Percentiles rank a stretch among this genome's conserved stretches.
phyloP scores from a whole-genome alignment of 2,797 vertebrate genomes.

The Acipenser oxyrinchus region DNA sequence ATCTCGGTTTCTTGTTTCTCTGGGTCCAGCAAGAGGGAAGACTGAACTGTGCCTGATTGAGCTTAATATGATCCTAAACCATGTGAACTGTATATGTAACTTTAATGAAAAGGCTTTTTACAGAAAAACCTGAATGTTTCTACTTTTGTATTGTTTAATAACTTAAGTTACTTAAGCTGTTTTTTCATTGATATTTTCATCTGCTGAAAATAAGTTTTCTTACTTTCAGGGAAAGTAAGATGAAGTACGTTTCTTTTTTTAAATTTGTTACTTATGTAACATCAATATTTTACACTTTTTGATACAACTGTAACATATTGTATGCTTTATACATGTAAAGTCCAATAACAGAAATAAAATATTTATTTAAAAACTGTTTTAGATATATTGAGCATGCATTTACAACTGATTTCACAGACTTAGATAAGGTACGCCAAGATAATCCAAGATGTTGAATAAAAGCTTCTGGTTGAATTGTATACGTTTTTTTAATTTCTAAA shows the following conservation, averaged over 20 bases:
- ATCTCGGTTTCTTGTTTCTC: conserved; percentile 25
- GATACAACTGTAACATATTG: conserved; percentile 99
- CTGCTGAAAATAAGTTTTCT: conserved; percentile 87
- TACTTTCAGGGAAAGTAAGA: conserved; percentile 98
- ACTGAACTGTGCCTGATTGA: conserved; percentile 40
- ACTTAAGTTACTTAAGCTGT: conserved; percentile 81
- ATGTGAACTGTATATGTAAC: conserved; percentile 28
- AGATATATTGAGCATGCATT: too few species aligned
- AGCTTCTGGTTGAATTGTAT: too few species aligned
- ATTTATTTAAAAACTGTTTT: conserved; percentile 88
- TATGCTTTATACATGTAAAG: conserved; percentile 99
- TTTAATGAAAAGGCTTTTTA: too few species aligned
- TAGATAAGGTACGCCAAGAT: too few species aligned
- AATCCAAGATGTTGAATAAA: too few species aligned
- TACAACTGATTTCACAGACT: too few species aligned
- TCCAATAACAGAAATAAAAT: conserved; percentile 99
- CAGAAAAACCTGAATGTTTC: conserved; percentile 63
- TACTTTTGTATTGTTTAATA: conserved; percentile 86
- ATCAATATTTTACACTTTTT: conserved; percentile 98
- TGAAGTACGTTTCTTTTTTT: conserved; percentile 75
- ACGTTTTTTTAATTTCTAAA: too few species aligned
- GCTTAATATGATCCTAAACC: conserved; percentile 41
- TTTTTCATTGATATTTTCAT: conserved; percentile 98
- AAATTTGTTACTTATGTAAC: conserved; percentile 98
- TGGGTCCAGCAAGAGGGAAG: conserved; percentile 36